Percentiles rank a stretch among this genome's conserved stretches.
These are phyloP conservation scores for Euspilapteryx auroguttella DNA, from an alignment of 2,888 invertebrate species.

Conservation along the genomic window DNA sequence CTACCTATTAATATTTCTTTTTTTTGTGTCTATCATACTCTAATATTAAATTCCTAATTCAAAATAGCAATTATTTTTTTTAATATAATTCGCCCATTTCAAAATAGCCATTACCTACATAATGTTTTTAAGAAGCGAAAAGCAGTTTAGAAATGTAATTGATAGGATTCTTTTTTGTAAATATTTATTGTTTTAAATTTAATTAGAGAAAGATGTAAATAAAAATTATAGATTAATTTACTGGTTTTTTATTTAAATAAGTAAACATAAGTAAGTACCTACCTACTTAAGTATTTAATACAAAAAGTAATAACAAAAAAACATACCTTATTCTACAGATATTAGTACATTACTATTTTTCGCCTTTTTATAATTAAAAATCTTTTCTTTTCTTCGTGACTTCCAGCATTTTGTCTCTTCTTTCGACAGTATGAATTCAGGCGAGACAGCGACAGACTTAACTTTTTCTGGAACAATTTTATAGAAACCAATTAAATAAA, in stretches of 20 bases:
- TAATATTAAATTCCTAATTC: too few relatives aligned
- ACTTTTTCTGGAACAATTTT: slow-evolving; percentile 36
- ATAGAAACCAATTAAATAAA: neutral
- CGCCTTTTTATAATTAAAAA: slow-evolving; percentile 42
- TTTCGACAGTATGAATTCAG: slow-evolving; percentile 45
- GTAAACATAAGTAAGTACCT: too few relatives aligned
- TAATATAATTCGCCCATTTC: too few relatives aligned
- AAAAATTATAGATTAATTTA: slow-evolving; percentile 6
- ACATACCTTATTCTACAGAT: slow-evolving; percentile 9
- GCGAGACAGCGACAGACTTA: slow-evolving; percentile 29
- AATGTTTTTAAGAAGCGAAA: too few relatives aligned
- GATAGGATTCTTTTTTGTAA: slow-evolving; percentile 30
- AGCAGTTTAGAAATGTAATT: slow-evolving; percentile 22
- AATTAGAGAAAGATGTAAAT: slow-evolving; percentile 27
- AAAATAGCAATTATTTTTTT: too few relatives aligned
- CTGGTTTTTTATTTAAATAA: neutral
- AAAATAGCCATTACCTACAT: too few relatives aligned
- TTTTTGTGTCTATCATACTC: too few relatives aligned
- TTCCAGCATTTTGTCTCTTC: slow-evolving; percentile 56
- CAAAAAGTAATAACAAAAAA: slow-evolving; percentile 1
- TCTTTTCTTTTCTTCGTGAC: slow-evolving; percentile 50
- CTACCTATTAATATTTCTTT: too few relatives aligned
- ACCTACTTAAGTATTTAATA: too few relatives aligned
- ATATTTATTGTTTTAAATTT: slow-evolving; percentile 27
- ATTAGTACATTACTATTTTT: slow-evolving; percentile 29